Conservation (phyloP, 1,140 invertebrate genomes). For the Drosophila guanche region DNA sequence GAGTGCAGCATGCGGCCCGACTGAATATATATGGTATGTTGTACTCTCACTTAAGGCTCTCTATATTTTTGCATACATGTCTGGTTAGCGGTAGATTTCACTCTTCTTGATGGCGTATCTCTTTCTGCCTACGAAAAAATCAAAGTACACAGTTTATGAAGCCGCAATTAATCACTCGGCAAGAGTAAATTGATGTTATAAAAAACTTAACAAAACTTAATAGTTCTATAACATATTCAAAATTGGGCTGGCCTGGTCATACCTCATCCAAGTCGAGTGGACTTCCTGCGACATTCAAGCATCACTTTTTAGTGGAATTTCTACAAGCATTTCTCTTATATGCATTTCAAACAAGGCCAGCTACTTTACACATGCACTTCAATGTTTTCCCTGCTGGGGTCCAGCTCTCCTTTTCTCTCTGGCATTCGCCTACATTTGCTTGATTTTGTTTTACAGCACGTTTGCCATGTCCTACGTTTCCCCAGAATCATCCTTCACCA, state of each 20-base stretch:
- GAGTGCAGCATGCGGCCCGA: conserved; percentile 89
- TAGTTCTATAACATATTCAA: background rate
- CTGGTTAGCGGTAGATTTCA: too few relatives aligned
- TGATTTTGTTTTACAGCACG: conserved; percentile 72
- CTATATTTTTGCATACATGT: conserved; percentile 9
- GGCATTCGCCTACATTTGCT: conserved; percentile 70
- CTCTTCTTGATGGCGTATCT: too few relatives aligned
- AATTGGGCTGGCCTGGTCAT: too few relatives aligned
- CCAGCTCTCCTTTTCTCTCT: conserved; percentile 27
- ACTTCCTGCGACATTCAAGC: too few relatives aligned
- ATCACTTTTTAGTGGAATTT: too few relatives aligned
- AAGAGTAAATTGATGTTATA: too few relatives aligned
- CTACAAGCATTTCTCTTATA: background rate
- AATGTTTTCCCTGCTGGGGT: conserved; percentile 53
- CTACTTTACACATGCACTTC: conserved; percentile 76
- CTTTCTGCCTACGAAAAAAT: background rate
- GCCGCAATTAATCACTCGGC: too few relatives aligned
- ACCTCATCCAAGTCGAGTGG: too few relatives aligned
- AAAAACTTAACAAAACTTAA: too few relatives aligned
- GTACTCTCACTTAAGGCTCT: conserved; percentile 34
- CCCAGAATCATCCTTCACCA: background rate
- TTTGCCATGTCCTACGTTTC: conserved; percentile 48
- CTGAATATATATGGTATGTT: conserved; percentile 93
- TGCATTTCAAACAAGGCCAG: conserved; percentile 29
- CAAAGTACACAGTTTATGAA: too few relatives aligned